Conservation (phyloP, 2,797 vertebrate species). For the Caiman crocodilus region DNA sequence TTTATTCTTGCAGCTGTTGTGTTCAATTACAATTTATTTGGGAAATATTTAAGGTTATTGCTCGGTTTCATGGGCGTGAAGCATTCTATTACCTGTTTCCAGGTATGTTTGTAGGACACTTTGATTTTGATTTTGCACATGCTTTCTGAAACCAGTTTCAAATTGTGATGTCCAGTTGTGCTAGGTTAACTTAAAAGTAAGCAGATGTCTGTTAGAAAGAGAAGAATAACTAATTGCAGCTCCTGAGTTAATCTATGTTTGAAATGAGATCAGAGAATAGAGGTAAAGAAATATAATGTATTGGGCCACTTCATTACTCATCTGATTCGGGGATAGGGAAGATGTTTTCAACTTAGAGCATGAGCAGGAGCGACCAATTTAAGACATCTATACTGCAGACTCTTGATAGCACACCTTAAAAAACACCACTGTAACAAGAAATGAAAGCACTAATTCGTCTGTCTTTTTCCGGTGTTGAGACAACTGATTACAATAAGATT, state of each 20-base stretch:
- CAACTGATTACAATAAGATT: not conserved
- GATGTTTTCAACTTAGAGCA: constrained; percentile 25
- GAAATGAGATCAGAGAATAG: not conserved
- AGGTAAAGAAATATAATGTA: not conserved
- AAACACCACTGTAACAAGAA: not conserved
- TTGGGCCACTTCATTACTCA: not conserved
- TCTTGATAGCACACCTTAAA: constrained; percentile 11
- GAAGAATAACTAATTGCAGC: no score
- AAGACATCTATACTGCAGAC: not conserved
- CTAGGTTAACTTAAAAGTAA: not conserved
- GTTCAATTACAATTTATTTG: not conserved
- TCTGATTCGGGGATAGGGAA: not conserved
- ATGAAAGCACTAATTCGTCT: not conserved
- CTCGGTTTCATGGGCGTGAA: not conserved
- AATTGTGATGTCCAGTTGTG: not conserved
- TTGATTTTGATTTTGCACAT: not conserved
- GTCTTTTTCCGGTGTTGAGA: constrained; percentile 22
- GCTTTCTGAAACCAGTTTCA: constrained; percentile 1
- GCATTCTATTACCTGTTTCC: not conserved
- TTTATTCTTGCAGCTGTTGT: not conserved
- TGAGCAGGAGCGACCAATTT: no score
- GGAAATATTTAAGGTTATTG: not conserved
- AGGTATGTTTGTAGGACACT: not conserved
- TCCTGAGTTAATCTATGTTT: not conserved
- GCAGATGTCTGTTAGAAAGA: not conserved